phyloP scores from a whole-genome alignment of 1,140 invertebrate species.

The Drosophila miranda region DNA sequence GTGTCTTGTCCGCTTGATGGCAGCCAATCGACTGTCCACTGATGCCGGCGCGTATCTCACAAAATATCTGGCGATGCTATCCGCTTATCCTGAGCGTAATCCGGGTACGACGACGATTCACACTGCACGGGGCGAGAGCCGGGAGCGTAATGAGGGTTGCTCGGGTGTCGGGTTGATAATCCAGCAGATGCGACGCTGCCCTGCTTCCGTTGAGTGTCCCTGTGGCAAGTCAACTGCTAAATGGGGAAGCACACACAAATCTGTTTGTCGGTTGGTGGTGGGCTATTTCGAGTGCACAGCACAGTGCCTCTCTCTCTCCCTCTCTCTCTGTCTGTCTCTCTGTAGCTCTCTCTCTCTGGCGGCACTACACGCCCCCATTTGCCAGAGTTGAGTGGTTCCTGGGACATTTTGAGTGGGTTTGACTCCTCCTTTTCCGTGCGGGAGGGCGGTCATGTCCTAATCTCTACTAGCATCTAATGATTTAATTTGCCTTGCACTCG shows the following conservation, averaged over 20 bases:
- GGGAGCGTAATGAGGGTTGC: conserved; percentile 67
- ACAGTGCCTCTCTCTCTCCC: conserved; percentile 45
- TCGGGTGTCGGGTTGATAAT: conserved; percentile 34
- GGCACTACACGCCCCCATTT: conserved; percentile 49
- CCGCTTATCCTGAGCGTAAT: conserved; percentile 72
- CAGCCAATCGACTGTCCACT: conserved; percentile 81
- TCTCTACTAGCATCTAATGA: conserved; percentile 81
- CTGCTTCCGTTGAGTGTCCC: conserved; percentile 28
- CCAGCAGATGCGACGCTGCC: conserved; percentile 54
- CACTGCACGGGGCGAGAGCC: conserved; percentile 49
- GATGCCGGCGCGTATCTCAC: conserved; percentile 53
- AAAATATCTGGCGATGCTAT: conserved; percentile 36
- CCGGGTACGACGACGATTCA: conserved; percentile 53
- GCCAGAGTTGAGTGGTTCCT: conserved; percentile 28
- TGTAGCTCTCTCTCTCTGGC: neutral
- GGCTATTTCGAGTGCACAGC: conserved; percentile 18
- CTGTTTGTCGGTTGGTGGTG: conserved; percentile 43
- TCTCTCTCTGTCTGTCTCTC: conserved; percentile 18
- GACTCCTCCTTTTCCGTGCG: conserved; percentile 49
- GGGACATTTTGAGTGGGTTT: conserved; percentile 47
- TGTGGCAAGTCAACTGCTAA: conserved; percentile 72
- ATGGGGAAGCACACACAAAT: conserved; percentile 62
- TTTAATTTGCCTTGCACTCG: conserved; percentile 82
- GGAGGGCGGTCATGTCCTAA: conserved; percentile 28
- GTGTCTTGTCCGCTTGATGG: conserved; percentile 74